Conservation (phyloP, 2,888 invertebrate species). For the Formica aserva region DNA sequence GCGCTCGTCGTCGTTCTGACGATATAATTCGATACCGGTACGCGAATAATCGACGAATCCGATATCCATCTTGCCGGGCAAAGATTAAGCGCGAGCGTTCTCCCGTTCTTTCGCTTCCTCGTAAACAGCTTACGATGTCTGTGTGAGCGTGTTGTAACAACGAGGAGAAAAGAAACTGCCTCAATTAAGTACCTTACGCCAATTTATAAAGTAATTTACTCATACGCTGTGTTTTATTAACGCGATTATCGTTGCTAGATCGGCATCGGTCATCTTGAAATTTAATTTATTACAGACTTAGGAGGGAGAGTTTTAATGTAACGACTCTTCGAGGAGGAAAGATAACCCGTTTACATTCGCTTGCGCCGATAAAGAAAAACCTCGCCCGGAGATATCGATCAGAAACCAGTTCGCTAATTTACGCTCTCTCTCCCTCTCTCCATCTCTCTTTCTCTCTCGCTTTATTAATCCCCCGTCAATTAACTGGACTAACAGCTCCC, state of each 20-base stretch:
- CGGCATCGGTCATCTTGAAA: constrained; percentile 41
- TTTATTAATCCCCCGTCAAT: constrained; percentile 53
- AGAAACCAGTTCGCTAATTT: constrained; percentile 59
- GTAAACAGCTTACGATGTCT: neutral
- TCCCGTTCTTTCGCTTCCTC: neutral
- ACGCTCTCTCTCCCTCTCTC: constrained; percentile 34
- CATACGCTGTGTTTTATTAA: constrained; percentile 23
- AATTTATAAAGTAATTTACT: constrained; percentile 32
- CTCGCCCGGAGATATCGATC: constrained; percentile 45
- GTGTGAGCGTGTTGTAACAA: neutral
- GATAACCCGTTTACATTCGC: constrained; percentile 35
- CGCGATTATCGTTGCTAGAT: constrained; percentile 16
- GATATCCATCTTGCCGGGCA: constrained; percentile 67
- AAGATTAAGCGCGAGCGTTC: constrained; percentile 51
- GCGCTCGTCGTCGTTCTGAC: constrained; percentile 74
- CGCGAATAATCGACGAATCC: constrained; percentile 80
- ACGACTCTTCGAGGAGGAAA: neutral
- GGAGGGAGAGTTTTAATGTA: constrained; percentile 20
- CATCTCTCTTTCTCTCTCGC: constrained; percentile 29
- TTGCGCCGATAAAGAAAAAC: constrained; percentile 37
- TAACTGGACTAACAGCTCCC: constrained; percentile 53
- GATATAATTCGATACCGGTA: constrained; percentile 80
- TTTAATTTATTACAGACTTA: constrained; percentile 40
- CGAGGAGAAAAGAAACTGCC: neutral
- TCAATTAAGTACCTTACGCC: neutral